Evolutionary conservation across 2,888 invertebrate genomes (phyloP), one percentile per base, ranked within the genome.

Genomic region (Ophraella communa): DNA sequence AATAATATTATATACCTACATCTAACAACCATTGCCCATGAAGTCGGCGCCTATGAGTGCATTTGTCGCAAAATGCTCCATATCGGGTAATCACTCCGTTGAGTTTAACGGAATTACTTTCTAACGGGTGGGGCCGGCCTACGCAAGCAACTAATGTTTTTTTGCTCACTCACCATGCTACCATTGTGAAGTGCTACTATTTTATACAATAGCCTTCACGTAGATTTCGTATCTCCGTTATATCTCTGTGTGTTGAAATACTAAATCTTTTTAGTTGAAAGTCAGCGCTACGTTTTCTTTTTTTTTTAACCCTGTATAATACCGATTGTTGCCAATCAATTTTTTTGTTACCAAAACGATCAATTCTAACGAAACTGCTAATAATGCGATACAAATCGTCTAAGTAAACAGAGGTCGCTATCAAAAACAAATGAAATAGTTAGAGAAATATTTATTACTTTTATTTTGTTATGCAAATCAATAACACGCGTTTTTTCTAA

Each of bases 121-220:
- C 77, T 77, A 77, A 73, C 76, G 76, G 77, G 77, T 76, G 77
- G 76, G 77, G 77, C 73, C 77, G 72, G 67, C 77, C 77, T 77
- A 77, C 77, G 77, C 77, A 76, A 77, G 72, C 74, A 73, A 74
- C 75, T 74, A 71, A 73, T 74, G 73, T 74, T 74, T 73, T 39
- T 72, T 73, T 71, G 71, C 70, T 73, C 73, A 66, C 69, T 71
- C 70, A 63, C 70, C 69, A 57, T 59, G 71, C 70, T 73, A 73
- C 73, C 71, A 72, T 71, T 73, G 73, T 73, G 68, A 68, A 72
- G 67, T 73, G 75, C 75, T 75, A 75, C 75, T 71, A 75, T 73
- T 75, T 75, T 73, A 75, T 75, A 74, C 75, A 73, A 75, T 75
- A 74, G 74, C 70, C 70, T 70, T 73, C 74, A 71, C 69, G 66